Percentiles rank a stretch among this genome's conserved stretches.
These are phyloP conservation scores for Scortum barcoo DNA, from an alignment of 2,113 vertebrate species.

Conservation along the genomic window DNA sequence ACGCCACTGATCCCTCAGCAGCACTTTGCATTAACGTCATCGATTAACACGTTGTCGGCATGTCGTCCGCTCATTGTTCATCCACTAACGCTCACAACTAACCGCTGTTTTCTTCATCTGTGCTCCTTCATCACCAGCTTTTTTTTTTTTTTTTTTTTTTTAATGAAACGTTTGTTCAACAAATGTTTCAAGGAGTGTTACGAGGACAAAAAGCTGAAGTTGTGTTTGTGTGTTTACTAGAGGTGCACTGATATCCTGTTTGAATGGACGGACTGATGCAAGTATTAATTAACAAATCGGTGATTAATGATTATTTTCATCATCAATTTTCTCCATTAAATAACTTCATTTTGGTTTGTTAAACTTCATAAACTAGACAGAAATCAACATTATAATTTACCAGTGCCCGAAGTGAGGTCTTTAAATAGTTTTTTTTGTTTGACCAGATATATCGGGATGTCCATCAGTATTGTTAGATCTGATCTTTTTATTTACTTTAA, in stretches of 20 bases:
- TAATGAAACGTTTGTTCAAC: not conserved
- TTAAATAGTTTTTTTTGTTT: not conserved
- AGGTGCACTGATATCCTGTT: slow-evolving; percentile 36
- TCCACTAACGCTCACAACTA: not conserved
- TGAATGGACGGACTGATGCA: not conserved
- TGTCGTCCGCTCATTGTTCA: slow-evolving; percentile 15
- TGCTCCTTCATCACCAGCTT: not conserved
- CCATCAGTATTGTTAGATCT: not conserved
- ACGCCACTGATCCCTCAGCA: slow-evolving; percentile 7
- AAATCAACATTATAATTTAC: not conserved
- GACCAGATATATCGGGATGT: too few relatives aligned
- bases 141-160: not conserved
- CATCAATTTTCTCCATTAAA: not conserved
- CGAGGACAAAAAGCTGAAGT: not conserved
- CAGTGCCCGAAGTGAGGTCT: not conserved
- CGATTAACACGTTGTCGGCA: not conserved
- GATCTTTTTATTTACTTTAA: not conserved
- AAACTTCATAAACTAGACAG: not conserved
- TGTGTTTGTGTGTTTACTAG: slow-evolving; percentile 2
- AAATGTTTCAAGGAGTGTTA: not conserved
- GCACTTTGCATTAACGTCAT: slow-evolving; percentile 16
- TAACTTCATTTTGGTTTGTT: not conserved
- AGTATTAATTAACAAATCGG: not conserved
- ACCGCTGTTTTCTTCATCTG: not conserved
- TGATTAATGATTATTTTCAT: not conserved